These are phyloP conservation scores for Ostrea denselamellosa DNA, from an alignment of 1,140 invertebrate genomes.

Conservation along the genomic window DNA sequence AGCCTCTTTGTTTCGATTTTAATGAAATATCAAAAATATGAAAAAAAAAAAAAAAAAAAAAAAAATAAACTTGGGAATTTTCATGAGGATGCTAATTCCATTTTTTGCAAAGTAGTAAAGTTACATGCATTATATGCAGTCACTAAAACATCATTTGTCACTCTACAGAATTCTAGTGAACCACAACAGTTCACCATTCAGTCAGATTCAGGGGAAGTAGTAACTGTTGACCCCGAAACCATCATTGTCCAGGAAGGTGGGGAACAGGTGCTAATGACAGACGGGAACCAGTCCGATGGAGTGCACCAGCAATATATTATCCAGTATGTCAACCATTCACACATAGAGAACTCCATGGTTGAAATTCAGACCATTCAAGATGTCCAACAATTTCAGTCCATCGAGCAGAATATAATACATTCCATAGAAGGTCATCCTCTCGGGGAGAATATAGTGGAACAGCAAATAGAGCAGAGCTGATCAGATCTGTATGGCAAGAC, in stretches of 20 bases:
- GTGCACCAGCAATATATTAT: conserved; percentile 71
- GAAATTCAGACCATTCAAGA: conserved; percentile 40
- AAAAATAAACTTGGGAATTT: no score
- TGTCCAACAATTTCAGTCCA: conserved; percentile 35
- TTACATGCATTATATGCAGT: no score
- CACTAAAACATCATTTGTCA: neutral
- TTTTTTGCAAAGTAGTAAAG: no score
- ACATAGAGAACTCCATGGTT: conserved; percentile 1
- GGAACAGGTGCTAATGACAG: conserved; percentile 67
- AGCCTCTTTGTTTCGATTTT: no score
- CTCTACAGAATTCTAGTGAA: conserved; percentile 38
- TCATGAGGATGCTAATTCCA: no score
- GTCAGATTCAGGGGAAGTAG: conserved; percentile 70
- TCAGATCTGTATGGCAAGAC: neutral
- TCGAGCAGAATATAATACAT: conserved; percentile 23
- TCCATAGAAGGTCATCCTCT: conserved; percentile 30
- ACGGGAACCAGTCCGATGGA: conserved; percentile 58
- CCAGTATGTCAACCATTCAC: conserved; percentile 66
- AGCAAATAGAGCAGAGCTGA: neutral
- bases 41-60: no score
- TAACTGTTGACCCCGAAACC: conserved; percentile 72
- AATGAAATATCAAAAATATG: no score
- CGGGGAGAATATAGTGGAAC: conserved; percentile 12
- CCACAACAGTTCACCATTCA: conserved; percentile 68
- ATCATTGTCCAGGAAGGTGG: conserved; percentile 75